phyloP scores from a whole-genome alignment of 2,888 invertebrate genomes.

The Drosophila nigricruria region DNA sequence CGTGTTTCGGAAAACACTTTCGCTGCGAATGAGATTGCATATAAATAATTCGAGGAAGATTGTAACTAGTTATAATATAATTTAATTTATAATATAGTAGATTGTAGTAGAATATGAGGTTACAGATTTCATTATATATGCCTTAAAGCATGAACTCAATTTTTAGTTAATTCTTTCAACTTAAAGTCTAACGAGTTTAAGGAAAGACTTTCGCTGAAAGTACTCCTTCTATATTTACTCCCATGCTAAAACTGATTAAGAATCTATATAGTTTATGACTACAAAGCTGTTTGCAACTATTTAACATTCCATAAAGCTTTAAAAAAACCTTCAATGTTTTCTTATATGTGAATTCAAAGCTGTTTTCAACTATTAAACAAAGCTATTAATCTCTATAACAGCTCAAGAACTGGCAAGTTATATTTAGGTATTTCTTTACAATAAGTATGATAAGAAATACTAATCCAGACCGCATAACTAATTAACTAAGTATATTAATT shows the following conservation, averaged over 20 bases:
- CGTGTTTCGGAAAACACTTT: conserved; percentile 32
- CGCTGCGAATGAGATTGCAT: not conserved
- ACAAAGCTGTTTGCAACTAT: not conserved
- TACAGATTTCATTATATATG: not conserved
- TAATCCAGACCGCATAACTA: not conserved
- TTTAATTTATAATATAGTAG: not conserved
- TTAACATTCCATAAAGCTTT: not conserved
- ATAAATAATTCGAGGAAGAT: not conserved
- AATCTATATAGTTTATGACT: not conserved
- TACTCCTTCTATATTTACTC: not conserved
- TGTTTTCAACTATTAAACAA: not conserved
- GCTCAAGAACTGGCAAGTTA: too few species aligned
- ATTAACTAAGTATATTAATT: not conserved
- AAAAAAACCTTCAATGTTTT: not conserved
- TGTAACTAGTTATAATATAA: not conserved
- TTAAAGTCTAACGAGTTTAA: too few species aligned
- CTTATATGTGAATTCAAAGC: not conserved
- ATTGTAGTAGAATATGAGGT: not conserved
- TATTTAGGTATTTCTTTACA: not conserved
- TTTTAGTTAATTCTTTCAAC: not conserved
- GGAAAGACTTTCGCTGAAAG: not conserved
- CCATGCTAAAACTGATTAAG: not conserved
- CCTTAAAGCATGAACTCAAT: not conserved
- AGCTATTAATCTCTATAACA: not conserved
- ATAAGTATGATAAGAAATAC: not conserved